These are phyloP conservation scores for Neotoma lepida DNA, from an alignment of 2,113 vertebrate genomes.

Conservation along the genomic window DNA sequence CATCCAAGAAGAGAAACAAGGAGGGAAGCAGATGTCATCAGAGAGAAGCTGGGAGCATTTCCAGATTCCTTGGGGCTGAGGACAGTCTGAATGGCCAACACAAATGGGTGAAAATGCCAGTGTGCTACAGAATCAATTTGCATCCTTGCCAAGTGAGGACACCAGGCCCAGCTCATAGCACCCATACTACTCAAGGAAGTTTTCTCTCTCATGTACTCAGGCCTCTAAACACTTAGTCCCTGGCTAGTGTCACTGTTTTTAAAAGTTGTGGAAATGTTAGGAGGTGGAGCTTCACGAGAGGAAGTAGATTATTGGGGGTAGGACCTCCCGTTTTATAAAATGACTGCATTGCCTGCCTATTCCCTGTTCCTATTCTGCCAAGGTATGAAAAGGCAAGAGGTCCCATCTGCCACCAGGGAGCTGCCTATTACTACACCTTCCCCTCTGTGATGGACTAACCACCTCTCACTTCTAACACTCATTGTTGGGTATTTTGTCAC, in stretches of 20 bases:
- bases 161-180: background rate
- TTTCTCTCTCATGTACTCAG: background rate
- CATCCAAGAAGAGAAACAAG: background rate
- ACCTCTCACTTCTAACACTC: background rate
- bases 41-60: background rate
- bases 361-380: background rate
- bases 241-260: background rate
- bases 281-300: background rate
- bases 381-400: background rate
- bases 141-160: background rate
- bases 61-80: background rate
- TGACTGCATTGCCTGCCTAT: background rate
- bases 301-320: background rate
- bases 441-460: background rate
- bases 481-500: background rate
- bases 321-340: background rate
- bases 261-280: background rate
- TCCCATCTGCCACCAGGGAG: background rate
- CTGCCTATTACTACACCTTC: too few species aligned
- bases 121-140: background rate
- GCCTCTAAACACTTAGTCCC: background rate
- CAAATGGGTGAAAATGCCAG: background rate
- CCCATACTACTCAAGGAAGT: background rate
- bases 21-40: background rate
- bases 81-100: background rate